These are phyloP conservation scores for Pseudomyrmex cubaensis DNA, from an alignment of 1,140 invertebrate genomes.

Conservation along the genomic window DNA sequence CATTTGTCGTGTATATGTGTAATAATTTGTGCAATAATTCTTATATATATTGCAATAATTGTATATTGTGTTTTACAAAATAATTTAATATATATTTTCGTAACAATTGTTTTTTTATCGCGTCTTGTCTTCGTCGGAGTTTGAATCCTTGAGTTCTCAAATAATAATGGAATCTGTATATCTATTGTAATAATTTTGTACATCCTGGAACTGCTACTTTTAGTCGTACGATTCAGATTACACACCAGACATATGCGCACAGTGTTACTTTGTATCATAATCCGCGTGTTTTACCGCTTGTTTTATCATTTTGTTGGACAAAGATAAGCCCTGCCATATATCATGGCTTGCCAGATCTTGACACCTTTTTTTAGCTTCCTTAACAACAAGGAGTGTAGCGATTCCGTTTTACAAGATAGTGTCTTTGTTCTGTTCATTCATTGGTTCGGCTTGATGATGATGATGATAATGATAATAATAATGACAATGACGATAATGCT, in stretches of 20 bases:
- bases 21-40: neutral
- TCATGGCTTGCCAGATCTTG: slow-evolving; percentile 61
- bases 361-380: slow-evolving; percentile 63
- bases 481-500: slow-evolving; percentile 11
- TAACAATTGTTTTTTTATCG: neutral
- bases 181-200: neutral
- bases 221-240: slow-evolving; percentile 48
- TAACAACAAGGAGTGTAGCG: slow-evolving; percentile 63
- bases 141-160: neutral
- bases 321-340: slow-evolving; percentile 52
- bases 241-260: neutral
- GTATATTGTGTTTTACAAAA: neutral
- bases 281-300: slow-evolving; percentile 38
- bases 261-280: slow-evolving; percentile 35
- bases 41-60: neutral
- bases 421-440: slow-evolving; percentile 84
- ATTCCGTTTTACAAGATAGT: slow-evolving; percentile 79
- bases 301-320: slow-evolving; percentile 51
- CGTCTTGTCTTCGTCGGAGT: neutral
- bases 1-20: neutral
- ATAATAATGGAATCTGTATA: neutral
- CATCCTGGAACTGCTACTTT: slow-evolving; percentile 7
- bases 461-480: slow-evolving; percentile 44
- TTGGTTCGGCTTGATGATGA: slow-evolving; percentile 82
- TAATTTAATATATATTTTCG: neutral